A percentile compares a stretch with the other conserved stretches of the same genome.
Evolutionary conservation across 2,888 invertebrate genomes (phyloP).

Genomic region (Lasioglossum calceatum): DNA sequence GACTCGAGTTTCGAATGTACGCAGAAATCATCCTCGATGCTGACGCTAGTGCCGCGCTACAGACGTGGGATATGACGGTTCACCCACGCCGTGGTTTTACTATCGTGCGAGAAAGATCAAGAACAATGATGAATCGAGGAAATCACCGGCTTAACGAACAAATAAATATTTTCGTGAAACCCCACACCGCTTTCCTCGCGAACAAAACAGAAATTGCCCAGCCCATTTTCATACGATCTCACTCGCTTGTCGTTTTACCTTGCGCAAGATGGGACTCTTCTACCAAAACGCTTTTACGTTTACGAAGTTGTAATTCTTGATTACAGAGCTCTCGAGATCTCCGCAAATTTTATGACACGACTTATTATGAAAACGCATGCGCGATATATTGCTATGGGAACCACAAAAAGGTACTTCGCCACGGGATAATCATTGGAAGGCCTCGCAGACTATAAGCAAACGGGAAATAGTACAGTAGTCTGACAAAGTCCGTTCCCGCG

Average conservation of each 20-base stretch:
- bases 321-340: not conserved
- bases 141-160: not conserved
- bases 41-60: slow-evolving; percentile 16
- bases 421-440: not conserved
- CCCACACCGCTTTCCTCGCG: not conserved
- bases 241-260: not conserved
- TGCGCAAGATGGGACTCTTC: not conserved
- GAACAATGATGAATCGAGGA: not conserved
- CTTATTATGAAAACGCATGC: not conserved
- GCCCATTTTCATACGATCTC: not conserved
- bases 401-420: not conserved
- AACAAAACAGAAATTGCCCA: not conserved
- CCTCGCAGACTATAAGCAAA: not conserved
- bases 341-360: not conserved
- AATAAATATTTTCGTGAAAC: not conserved
- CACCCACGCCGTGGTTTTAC: slow-evolving; percentile 32
- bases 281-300: not conserved
- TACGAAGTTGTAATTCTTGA: not conserved
- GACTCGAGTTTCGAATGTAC: slow-evolving; percentile 69
- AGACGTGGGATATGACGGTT: slow-evolving; percentile 19
- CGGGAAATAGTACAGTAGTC: not conserved
- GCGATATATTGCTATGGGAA: not conserved
- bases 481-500: not conserved
- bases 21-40: slow-evolving; percentile 49
- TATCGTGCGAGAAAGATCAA: not conserved